Base-by-base conservation (phyloP, 1,140 invertebrate genomes). In the Gonioctena quinquepunctata region DNA sequence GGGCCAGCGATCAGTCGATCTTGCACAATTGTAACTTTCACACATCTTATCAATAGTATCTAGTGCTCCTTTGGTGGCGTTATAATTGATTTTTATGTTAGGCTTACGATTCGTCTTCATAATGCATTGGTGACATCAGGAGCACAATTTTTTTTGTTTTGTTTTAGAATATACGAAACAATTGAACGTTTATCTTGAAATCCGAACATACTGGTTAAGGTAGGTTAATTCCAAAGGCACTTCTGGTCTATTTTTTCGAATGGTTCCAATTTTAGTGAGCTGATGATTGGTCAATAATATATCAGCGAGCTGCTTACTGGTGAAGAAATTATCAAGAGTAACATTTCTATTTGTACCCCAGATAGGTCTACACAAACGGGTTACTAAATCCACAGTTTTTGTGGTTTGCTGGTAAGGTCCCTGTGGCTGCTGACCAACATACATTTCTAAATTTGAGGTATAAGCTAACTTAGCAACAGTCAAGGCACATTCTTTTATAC, bases 331-430 rank as follows among this genome's bases (percentile, higher is more conserved):
- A n/a, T n/a, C n/a, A n/a, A n/a, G n/a, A 6, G 78, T 80, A 11
- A 83, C 69, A 61, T 79, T 80, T 60, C 79, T 74, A 33, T 78
- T 72, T 16, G 74, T 57, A 69, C 68, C 60, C 22, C 73, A 60
- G 69, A 81, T 73, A 33, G 76, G 76, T 27, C 69, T 21, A 50
- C 25, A 23, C 2, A 81, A 61, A 26, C 75, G 2, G 18, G 57
- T 18, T 11, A 68, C 56, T 50, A 68, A 16, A 16, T 5, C 16
- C 7, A 13, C 7, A 23, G 66, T 19, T 4, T 42, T 23, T 22
- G 67, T 68, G 49, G 22, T 68, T 1, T 66, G 23, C 6, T 21
- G 5, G 21, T 22, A 68, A 16, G 57, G 54, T 11, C 66, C 54
- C n/a, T 59, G 21, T 11, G 66, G n/a, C 49, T 64, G 25, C 7